A percentile compares a stretch with the other conserved stretches of the same genome.
phyloP scores from a whole-genome alignment of 2,888 invertebrate genomes.

The Beris chalybata region DNA sequence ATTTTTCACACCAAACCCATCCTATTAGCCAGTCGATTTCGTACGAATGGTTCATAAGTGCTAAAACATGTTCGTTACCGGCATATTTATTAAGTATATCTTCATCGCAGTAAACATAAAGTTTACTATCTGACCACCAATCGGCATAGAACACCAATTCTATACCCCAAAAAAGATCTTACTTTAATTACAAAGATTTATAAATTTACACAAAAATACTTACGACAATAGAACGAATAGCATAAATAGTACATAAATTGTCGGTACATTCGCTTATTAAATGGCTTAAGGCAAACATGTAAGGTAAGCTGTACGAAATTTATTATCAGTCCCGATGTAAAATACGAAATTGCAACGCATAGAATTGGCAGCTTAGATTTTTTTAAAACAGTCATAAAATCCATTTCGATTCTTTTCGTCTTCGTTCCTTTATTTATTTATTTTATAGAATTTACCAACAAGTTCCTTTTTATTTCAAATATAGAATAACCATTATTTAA shows the following conservation, averaged over 20 bases:
- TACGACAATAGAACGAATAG: slow-evolving; percentile 88
- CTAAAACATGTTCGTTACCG: slow-evolving; percentile 86
- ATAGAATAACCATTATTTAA: too few relatives aligned
- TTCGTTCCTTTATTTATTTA: too few relatives aligned
- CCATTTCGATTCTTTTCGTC: slow-evolving; percentile 26
- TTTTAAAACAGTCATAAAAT: slow-evolving; percentile 44
- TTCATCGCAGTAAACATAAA: slow-evolving; percentile 75
- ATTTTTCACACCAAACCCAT: slow-evolving; percentile 85
- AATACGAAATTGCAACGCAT: slow-evolving; percentile 82
- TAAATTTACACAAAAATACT: slow-evolving; percentile 58
- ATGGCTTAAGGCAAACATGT: slow-evolving; percentile 76
- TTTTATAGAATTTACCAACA: too few relatives aligned
- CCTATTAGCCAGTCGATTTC: slow-evolving; percentile 96
- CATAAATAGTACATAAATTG: slow-evolving; percentile 87
- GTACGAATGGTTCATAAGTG: slow-evolving; percentile 93
- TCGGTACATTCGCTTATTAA: slow-evolving; percentile 78
- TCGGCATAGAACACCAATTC: slow-evolving; percentile 90
- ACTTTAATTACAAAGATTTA: neutral
- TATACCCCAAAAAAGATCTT: slow-evolving; percentile 52
- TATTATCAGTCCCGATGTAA: slow-evolving; percentile 81
- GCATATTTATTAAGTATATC: slow-evolving; percentile 76
- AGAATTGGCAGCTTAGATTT: slow-evolving; percentile 71
- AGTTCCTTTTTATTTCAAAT: too few relatives aligned
- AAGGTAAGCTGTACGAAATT: slow-evolving; percentile 80
- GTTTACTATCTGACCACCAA: slow-evolving; percentile 86